phyloP scores from a whole-genome alignment of 1,140 invertebrate genomes.

The Megalopta genalis region DNA sequence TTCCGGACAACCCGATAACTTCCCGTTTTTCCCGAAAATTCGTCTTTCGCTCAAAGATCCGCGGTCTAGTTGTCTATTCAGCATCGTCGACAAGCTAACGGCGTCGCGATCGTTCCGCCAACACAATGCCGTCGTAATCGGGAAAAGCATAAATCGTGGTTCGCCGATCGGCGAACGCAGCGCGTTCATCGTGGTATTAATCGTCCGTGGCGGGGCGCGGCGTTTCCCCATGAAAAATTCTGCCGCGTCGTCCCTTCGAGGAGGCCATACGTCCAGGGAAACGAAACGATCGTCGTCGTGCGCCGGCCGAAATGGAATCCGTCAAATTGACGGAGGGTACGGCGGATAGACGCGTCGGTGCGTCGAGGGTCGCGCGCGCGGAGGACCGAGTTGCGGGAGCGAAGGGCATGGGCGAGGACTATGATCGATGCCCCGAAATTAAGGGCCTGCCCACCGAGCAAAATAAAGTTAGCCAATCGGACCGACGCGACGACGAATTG shows the following conservation, averaged over 20 bases:
- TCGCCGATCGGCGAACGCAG: too few relatives aligned
- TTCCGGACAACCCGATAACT: too few relatives aligned
- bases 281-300: slow-evolving; percentile 62
- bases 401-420: slow-evolving; percentile 54
- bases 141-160: too few relatives aligned
- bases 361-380: slow-evolving; percentile 51
- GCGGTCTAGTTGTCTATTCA: too few relatives aligned
- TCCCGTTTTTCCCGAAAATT: too few relatives aligned
- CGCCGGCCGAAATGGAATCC: slow-evolving; percentile 63
- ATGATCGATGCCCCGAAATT: slow-evolving; percentile 73
- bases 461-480: slow-evolving; percentile 75
- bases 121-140: too few relatives aligned
- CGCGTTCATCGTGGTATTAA: slow-evolving; percentile 56
- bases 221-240: slow-evolving; percentile 51
- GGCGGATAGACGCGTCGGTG: slow-evolving; percentile 34
- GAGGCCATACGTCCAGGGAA: slow-evolving; percentile 41
- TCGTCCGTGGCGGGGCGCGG: slow-evolving; percentile 27
- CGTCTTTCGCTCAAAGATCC: too few relatives aligned
- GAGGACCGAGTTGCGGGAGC: neutral
- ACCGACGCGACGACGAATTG: slow-evolving; percentile 54
- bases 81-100: too few relatives aligned
- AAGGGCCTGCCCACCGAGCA: slow-evolving; percentile 67
- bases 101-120: too few relatives aligned
- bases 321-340: slow-evolving; percentile 65
- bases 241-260: slow-evolving; percentile 46